These are phyloP conservation scores for Carassius gibelio DNA, from an alignment of 2,113 vertebrate species.

Conservation along the genomic window DNA sequence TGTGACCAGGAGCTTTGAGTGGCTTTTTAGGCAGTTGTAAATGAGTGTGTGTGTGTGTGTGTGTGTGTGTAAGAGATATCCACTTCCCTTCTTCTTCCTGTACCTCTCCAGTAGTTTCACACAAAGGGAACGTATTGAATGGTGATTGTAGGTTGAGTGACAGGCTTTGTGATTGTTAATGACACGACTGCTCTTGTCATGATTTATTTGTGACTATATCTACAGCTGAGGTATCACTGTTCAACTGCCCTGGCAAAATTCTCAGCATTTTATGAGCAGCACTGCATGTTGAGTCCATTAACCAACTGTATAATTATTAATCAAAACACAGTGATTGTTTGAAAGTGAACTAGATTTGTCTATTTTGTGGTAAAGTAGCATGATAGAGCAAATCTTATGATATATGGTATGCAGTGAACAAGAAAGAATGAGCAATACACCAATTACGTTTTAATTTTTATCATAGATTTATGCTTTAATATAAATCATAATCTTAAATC, in stretches of 20 bases:
- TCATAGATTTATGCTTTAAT: background rate
- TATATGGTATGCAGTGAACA: background rate
- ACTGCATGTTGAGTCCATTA: background rate
- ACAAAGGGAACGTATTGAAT: slow-evolving; percentile 43
- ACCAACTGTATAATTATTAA: background rate
- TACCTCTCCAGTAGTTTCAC: slow-evolving; percentile 20
- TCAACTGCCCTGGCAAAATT: background rate
- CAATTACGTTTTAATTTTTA: background rate
- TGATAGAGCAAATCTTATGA: background rate
- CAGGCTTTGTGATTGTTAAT: slow-evolving; percentile 40
- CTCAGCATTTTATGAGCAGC: background rate
- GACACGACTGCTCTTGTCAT: slow-evolving; percentile 23
- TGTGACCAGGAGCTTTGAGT: slow-evolving; percentile 6
- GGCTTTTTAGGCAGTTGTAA: slow-evolving; percentile 22
- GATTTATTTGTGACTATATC: slow-evolving; percentile 40
- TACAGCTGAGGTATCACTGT: slow-evolving; percentile 33
- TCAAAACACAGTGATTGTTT: background rate
- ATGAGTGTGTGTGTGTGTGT: background rate
- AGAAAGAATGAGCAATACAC: background rate
- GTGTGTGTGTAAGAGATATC: slow-evolving; percentile 19
- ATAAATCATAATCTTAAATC: background rate
- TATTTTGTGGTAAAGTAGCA: background rate
- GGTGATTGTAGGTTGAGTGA: slow-evolving; percentile 41
- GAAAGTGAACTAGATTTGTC: background rate
- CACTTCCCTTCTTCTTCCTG: slow-evolving; percentile 32